Percentiles rank a stretch among this genome's conserved stretches.
phyloP scores from a whole-genome alignment of 2,888 invertebrate species.

The Hirtodrosophila duncani region DNA sequence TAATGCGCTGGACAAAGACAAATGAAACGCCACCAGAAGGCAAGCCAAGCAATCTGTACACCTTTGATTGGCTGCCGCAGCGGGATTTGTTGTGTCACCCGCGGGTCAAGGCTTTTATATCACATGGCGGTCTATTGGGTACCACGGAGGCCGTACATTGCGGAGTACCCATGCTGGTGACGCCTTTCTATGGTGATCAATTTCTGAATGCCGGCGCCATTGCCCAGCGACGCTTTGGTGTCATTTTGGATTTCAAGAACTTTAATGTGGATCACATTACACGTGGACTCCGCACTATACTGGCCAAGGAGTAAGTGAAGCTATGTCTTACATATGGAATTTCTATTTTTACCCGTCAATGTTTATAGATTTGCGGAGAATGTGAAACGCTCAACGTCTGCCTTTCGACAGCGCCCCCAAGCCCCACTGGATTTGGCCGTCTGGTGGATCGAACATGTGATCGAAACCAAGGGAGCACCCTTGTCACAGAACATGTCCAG shows the following conservation, averaged over 20 bases:
- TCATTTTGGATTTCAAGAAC: constrained; percentile 78
- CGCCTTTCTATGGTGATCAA: constrained; percentile 85
- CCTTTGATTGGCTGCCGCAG: constrained; percentile 85
- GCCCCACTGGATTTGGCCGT: constrained; percentile 81
- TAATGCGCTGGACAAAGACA: constrained; percentile 85
- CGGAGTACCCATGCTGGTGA: constrained; percentile 82
- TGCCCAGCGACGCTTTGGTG: constrained; percentile 80
- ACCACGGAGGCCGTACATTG: constrained; percentile 82
- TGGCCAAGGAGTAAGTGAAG: constrained; percentile 45
- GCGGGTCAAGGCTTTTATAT: constrained; percentile 83
- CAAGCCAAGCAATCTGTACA: constrained; percentile 81
- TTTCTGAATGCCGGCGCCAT: constrained; percentile 80
- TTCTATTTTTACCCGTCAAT: neutral
- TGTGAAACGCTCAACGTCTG: constrained; percentile 77
- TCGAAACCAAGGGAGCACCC: constrained; percentile 80
- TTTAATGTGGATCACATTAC: constrained; percentile 79
- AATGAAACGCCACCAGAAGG: constrained; percentile 79
- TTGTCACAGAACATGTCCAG: constrained; percentile 78
- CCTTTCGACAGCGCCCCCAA: constrained; percentile 80
- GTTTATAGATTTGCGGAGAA: constrained; percentile 58
- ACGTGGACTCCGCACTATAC: constrained; percentile 77
- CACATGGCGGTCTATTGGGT: constrained; percentile 86
- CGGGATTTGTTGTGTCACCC: constrained; percentile 85
- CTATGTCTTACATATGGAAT: neutral
- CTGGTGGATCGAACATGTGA: constrained; percentile 83